Evolutionary conservation across 2,888 invertebrate species (phyloP), one percentile per base, ranked within the genome.

Genomic region (Drosophila demipolita): DNA sequence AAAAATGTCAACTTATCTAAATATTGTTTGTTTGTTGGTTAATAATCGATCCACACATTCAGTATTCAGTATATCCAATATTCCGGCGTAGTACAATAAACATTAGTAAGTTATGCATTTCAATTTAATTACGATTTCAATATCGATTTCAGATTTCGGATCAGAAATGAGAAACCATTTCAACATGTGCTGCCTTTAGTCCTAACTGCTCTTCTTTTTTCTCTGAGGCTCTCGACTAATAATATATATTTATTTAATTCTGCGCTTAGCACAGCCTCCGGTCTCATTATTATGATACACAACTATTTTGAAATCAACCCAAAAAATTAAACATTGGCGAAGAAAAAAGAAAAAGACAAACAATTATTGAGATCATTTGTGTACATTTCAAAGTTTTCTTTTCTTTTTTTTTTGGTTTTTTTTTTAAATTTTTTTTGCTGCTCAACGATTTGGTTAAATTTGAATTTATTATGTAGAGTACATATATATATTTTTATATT

Each of bases 291-390:
- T 40, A 42, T 45, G 45, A 53, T 40, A 42, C 53, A 63, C 23
- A 73, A 60, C 61, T 78, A 45, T 62, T 49, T 45, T 33, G 15
- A 66, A 66, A 57, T 40, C 20, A 60, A 36, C 8, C 2, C 17
- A 61, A 62, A n/a, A 66, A 66, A 54, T 8, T 0, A 45, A 23
- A 45, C 23, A 45, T 58, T 83, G 36, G 54, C n/a, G 52, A 52
- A 50, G 48, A 49, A 49, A 59, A 74, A 59, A 54, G 38, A 32
- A 45, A 59, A 58, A 61, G 53, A 75, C 58, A 82, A 82, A 75
- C 60, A 78, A 80, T 70, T 78, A 64, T 87, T 87, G 90, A 86
- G 86, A 86, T 86, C 90, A 87, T 82, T 85, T 67, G 75, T 61
- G 55, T 73, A 15, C 62, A 62, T 53, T 78, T 69, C 26, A 6